Percentiles rank a stretch among this genome's conserved stretches.
These are phyloP conservation scores for Anguilla megastoma DNA, from an alignment of 2,797 vertebrate species.

Conservation along the genomic window DNA sequence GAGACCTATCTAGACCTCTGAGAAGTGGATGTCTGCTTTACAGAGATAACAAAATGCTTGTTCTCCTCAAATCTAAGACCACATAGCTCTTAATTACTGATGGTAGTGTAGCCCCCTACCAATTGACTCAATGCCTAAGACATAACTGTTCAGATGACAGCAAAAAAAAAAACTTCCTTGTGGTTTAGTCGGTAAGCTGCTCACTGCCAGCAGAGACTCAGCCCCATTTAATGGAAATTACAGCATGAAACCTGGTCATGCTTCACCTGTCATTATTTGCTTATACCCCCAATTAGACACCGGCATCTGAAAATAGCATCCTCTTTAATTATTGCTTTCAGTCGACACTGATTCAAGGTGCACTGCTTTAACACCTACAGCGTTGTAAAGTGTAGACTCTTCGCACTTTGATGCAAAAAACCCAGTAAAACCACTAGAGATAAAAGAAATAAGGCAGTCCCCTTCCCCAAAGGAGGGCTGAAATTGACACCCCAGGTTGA, in stretches of 20 bases:
- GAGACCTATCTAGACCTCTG: too few species aligned
- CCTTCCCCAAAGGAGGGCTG: too few species aligned
- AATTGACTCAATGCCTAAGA: background rate
- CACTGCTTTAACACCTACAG: too few species aligned
- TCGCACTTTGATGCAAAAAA: too few species aligned
- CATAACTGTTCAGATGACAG: background rate
- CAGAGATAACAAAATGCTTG: background rate
- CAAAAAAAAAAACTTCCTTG: background rate
- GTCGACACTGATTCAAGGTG: too few species aligned
- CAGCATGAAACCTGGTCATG: too few species aligned
- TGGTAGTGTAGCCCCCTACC: background rate
- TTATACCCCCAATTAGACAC: background rate
- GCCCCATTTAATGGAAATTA: background rate
- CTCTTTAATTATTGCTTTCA: too few species aligned
- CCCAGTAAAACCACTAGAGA: too few species aligned
- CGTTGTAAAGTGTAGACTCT: too few species aligned
- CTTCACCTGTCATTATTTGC: background rate
- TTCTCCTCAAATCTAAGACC: background rate
- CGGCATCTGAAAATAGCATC: too few species aligned
- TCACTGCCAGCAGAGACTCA: background rate
- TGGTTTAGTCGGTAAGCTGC: background rate
- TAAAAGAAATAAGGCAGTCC: too few species aligned
- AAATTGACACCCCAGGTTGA: too few species aligned
- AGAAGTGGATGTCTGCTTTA: conserved; percentile 8
- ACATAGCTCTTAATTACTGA: background rate